Base-by-base conservation (phyloP, 2,113 vertebrate genomes). In the Acrocephalus arundinaceus region DNA sequence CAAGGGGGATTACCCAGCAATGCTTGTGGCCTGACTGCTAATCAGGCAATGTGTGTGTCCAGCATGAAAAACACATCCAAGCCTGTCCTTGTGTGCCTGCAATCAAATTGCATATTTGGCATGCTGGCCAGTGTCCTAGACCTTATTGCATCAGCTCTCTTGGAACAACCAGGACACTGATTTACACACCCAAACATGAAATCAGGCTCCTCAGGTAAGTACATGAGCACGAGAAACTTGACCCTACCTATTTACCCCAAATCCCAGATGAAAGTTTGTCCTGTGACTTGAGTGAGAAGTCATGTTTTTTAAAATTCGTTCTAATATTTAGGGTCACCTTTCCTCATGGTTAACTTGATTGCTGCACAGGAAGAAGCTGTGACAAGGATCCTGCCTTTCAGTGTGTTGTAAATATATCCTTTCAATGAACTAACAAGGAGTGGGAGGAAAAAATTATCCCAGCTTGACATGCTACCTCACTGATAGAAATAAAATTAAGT, bases 31-130 rank as follows among this genome's bases (percentile, higher is more conserved):
- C 14, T 14, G 15, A 0, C 4, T 54, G 37, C 41, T 75, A 9
- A 33, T 17, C 6, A 1, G 21, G 20, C 15, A 45, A 39, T 2
- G 3, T 9, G 8, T n/a, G 25, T 25, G 23, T n/a, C 14, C 54
- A 39, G 10, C 19, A 22, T 68, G 84, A 27, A 76, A 88, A 83
- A 39, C 21, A 19, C 22, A 57, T 13, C 18, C 0, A 0, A 76
- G 15, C 35, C 35, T 33, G 15, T 41, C 0, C 0, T 1, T 43
- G 15, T 4, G 4, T 55, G 7, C 35, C 67, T 73, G 54, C 12
- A 59, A 2, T 12, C 7, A 78, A 41, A 6, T 9, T 37, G 39
- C 48, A 35, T 4, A 33, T 52, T 21, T 62, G 22, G 6, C 37
- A 37, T 31, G 9, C 24, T 81, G 43, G 31, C 7, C 49, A 65